Conservation (phyloP, 2,113 vertebrate species). For the Cyphomyrus plagiostoma region DNA sequence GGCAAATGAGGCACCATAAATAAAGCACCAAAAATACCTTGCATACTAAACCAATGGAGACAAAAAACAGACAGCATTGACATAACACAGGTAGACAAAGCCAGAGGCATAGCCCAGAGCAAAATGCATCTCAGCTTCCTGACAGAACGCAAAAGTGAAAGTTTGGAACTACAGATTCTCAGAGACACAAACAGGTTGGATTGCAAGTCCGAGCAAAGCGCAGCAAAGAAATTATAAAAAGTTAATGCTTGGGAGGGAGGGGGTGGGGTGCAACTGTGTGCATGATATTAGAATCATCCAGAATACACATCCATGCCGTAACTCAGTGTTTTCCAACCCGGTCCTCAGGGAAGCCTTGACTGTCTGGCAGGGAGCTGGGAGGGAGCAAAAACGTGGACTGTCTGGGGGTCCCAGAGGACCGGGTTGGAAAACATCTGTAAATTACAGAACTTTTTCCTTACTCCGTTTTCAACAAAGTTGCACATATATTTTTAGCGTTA, state of each 20-base stretch:
- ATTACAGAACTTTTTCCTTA: not conserved
- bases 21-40: not conserved
- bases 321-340: not conserved
- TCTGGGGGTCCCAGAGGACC: not conserved
- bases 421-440: not conserved
- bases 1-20: not conserved
- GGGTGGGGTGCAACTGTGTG: not conserved
- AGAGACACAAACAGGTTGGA: not conserved
- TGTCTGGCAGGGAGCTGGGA: not conserved
- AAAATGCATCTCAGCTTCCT: not conserved
- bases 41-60: not conserved
- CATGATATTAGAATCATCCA: not conserved
- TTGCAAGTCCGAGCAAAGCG: not conserved
- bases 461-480: not conserved
- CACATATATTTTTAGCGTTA: not conserved
- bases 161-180: not conserved
- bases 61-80: not conserved
- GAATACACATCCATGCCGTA: not conserved
- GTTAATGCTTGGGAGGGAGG: not conserved
- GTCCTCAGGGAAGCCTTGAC: not conserved
- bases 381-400: not conserved
- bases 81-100: not conserved
- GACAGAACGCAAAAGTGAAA: not conserved
- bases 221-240: not conserved
- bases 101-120: not conserved